phyloP scores from a whole-genome alignment of 2,113 vertebrate genomes.

The Petroica traversi region DNA sequence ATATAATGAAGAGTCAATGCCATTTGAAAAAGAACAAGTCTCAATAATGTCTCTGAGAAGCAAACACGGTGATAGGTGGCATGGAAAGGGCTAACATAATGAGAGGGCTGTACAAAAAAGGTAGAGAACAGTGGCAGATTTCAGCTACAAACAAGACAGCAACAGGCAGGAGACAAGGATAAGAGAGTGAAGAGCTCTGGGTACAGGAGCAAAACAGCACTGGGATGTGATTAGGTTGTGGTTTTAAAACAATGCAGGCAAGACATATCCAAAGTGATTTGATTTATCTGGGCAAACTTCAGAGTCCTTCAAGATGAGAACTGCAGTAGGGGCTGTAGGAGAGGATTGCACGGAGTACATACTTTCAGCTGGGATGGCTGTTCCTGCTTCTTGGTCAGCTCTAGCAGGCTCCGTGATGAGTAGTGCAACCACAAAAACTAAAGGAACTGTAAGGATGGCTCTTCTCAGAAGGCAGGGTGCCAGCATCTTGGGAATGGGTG shows the following conservation, averaged over 20 bases:
- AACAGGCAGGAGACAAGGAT: neutral
- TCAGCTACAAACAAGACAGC: neutral
- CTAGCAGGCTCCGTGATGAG: slow-evolving; percentile 59
- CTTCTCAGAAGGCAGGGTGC: slow-evolving; percentile 17
- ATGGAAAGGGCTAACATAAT: neutral
- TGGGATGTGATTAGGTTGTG: neutral
- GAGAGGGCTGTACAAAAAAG: neutral
- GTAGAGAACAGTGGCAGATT: neutral
- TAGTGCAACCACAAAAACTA: slow-evolving; percentile 72
- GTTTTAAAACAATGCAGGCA: neutral
- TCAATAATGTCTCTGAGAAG: neutral
- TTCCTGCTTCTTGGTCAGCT: slow-evolving; percentile 81
- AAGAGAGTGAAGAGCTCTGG: neutral
- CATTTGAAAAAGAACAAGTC: neutral
- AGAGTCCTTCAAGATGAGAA: neutral
- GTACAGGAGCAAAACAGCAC: neutral
- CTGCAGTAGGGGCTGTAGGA: neutral
- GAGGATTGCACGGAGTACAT: slow-evolving; percentile 35
- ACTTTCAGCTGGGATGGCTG: slow-evolving; percentile 92
- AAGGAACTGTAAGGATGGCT: slow-evolving; percentile 36
- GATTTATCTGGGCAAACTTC: neutral
- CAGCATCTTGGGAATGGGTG: slow-evolving; percentile 39
- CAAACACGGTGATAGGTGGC: neutral
- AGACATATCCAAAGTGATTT: neutral
- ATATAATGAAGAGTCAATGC: neutral